These are phyloP conservation scores for Amphipoea lucens DNA, from an alignment of 2,888 invertebrate genomes.

Conservation along the genomic window DNA sequence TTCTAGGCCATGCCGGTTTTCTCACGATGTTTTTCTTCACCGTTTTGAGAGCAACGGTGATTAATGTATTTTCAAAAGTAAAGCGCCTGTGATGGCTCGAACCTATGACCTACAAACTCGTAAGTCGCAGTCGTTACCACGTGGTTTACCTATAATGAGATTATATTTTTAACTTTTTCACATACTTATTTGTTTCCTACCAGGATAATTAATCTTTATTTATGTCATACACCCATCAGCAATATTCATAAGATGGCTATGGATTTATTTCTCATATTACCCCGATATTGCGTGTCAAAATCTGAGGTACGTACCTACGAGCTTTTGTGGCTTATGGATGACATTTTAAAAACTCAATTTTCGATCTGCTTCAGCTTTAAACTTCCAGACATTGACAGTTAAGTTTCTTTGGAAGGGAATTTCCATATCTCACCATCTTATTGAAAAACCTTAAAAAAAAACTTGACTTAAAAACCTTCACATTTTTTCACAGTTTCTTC, in stretches of 20 bases:
- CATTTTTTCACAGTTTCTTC: neutral
- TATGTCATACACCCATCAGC: neutral
- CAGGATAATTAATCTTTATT: neutral
- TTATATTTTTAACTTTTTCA: neutral
- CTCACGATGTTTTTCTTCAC: too few relatives aligned
- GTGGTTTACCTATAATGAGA: neutral
- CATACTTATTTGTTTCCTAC: conserved; percentile 1
- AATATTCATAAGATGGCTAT: neutral
- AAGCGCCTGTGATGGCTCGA: too few relatives aligned
- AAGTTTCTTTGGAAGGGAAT: neutral
- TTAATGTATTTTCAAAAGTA: too few relatives aligned
- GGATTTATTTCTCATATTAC: conserved; percentile 32
- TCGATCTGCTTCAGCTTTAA: neutral
- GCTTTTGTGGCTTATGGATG: neutral
- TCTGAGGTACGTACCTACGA: neutral
- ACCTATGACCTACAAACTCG: too few relatives aligned
- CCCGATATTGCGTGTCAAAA: conserved; percentile 30
- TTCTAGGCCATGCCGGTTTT: too few relatives aligned
- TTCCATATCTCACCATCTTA: neutral
- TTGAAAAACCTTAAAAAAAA: neutral
- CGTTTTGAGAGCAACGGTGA: too few relatives aligned
- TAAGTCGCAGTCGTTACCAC: too few relatives aligned
- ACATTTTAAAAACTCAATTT: conserved; percentile 42
- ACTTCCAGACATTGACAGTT: neutral
- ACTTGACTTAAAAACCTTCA: neutral